phyloP scores from a whole-genome alignment of 2,888 invertebrate genomes.

The Lepas anatifera region DNA sequence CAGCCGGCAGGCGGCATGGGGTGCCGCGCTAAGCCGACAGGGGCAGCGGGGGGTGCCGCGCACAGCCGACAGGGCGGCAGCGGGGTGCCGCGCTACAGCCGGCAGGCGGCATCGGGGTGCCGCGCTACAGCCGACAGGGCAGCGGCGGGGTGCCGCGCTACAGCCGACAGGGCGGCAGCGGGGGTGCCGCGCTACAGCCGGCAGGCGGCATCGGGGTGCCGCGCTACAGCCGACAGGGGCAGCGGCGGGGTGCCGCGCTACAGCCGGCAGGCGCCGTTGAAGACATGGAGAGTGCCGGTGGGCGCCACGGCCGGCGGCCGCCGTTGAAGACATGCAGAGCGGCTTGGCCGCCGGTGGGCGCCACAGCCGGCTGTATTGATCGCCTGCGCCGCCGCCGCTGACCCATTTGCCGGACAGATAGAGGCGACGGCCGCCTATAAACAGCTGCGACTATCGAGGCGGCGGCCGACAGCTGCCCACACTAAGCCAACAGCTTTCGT shows the following conservation, averaged over 20 bases:
- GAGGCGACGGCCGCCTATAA: constrained; percentile 1
- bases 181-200: neutral
- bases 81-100: neutral
- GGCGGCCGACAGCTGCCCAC: neutral
- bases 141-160: neutral
- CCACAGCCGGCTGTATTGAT: neutral
- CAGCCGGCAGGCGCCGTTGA: neutral
- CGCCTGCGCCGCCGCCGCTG: neutral
- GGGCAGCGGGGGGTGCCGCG: neutral
- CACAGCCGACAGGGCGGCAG: no score
- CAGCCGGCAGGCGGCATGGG: neutral
- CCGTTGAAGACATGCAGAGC: no score
- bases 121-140: neutral
- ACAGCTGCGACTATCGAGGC: neutral
- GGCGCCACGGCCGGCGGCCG: no score
- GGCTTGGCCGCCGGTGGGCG: no score
- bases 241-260: neutral
- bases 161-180: no score
- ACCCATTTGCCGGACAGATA: constrained; percentile 11
- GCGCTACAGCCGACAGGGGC: neutral
- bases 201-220: neutral
- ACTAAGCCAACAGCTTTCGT: no score
- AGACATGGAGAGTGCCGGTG: neutral
- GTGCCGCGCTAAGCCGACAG: neutral
- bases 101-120: neutral